Evolutionary conservation across 1,140 invertebrate species (phyloP), one percentile per base, ranked within the genome.

Genomic region (Panulirus ornatus): DNA sequence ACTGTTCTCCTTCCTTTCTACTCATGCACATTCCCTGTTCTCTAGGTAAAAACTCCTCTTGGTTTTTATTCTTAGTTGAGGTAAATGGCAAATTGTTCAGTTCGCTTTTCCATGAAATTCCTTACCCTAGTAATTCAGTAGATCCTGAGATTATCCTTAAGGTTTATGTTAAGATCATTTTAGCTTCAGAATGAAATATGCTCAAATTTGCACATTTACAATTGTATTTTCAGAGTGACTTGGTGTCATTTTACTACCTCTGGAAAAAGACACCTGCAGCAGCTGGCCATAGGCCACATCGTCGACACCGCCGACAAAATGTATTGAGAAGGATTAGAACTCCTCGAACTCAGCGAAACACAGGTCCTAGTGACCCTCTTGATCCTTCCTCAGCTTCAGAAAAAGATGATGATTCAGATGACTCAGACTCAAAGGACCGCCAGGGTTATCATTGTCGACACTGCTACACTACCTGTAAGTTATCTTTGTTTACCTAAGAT

Each of bases 181-280:
- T n/a, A n/a, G n/a, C n/a, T n/a, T n/a, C n/a, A n/a, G n/a, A n/a
- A n/a, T n/a, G n/a, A n/a, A n/a, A n/a, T n/a, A n/a, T n/a, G n/a
- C n/a, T n/a, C n/a, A n/a, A n/a, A n/a, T n/a, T n/a, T n/a, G n/a
- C n/a, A n/a, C n/a, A 42, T 63, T 27, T 19, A 47, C 79, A 38
- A 9, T 84, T 91, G 85, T 93, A 58, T 92, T 95, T 95, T 38
- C 93, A 97, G 97, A 96, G 98, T 66, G 98, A 99, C 93, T 94
- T 99, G 92, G 98, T 99, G 40, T 98, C 99, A 93, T 99, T 98
- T 95, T 99, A 99, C 94, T 99, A 99, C 95, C 95, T 99, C 93
- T 99, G 99, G 99, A 99, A 99, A 95, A 99, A 99, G 95, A 99
- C 98, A n/a, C 98, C 98, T n/a, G 97, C 97, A 92, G 98, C 98